phyloP scores from a whole-genome alignment of 1,140 invertebrate genomes.

The Dufourea novaeangliae region DNA sequence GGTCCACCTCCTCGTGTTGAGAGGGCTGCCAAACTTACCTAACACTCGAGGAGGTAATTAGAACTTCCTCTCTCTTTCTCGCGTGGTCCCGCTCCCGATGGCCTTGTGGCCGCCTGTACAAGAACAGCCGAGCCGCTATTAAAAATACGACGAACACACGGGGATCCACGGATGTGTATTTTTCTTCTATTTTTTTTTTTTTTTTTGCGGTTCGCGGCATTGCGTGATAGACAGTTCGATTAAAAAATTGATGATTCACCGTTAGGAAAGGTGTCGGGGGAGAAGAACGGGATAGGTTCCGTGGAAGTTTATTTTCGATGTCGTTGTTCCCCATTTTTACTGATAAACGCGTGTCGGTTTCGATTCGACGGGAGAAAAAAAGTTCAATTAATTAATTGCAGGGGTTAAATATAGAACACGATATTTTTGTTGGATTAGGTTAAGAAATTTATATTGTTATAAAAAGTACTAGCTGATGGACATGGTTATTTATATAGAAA shows the following conservation, averaged over 20 bases:
- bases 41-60: constrained; percentile 66
- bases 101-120: constrained; percentile 26
- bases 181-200: too few relatives aligned
- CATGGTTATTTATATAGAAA: too few relatives aligned
- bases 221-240: constrained; percentile 31
- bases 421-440: too few relatives aligned
- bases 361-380: background rate
- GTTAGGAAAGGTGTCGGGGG: background rate
- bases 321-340: background rate
- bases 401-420: background rate
- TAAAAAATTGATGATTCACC: constrained; percentile 33
- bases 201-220: constrained; percentile 1
- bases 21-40: constrained; percentile 69
- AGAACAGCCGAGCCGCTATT: constrained; percentile 45
- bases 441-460: too few relatives aligned
- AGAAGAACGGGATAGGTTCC: constrained; percentile 3
- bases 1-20: constrained; percentile 60
- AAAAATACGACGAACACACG: constrained; percentile 31
- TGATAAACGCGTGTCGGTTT: too few relatives aligned
- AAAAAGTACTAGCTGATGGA: too few relatives aligned
- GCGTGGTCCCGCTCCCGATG: background rate
- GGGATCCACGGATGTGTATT: constrained; percentile 14
- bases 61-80: constrained; percentile 48
- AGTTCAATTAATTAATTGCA: background rate
- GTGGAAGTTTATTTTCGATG: constrained; percentile 28